Evolutionary conservation across 2,888 invertebrate genomes (phyloP), one percentile per base, ranked within the genome.

Genomic region (Morinoia aosen): DNA sequence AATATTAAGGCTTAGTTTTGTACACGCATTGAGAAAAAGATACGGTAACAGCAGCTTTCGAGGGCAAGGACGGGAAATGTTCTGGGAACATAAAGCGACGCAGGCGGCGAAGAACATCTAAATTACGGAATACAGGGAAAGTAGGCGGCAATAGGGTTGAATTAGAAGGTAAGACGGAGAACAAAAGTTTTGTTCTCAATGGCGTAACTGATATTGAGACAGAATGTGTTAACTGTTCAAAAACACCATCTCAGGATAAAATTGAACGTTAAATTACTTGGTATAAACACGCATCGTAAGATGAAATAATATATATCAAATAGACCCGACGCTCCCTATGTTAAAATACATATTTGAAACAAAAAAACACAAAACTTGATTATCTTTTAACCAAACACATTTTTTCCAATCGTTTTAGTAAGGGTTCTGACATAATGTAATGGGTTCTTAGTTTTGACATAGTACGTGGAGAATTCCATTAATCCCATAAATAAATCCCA

Each of bases 11-110:
- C 76, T 76, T 33, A 76, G 76, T 76, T 76, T 76, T 33, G 76
- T 76, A 76, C 76, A 76, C 25, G 76, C 76, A 76, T 76, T 76
- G 76, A 76, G 76, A 76, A 76, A 76, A 19, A 76, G 76, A 76
- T 76, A 33, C 25, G 10, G 76, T 76, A 76, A 76, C 25, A 3
- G 16, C 33, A 33, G 76, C 76, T 10, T 61, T 76, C 25, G 76
- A 76, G 33, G 76, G 76, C 25, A 2, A 19, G 76, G 33, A 33
- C 25, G 76, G 16, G 76, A 76, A 76, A 76, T 10, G 25, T 76
- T 76, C 33, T 76, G 76, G 25, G 25, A 33, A 33, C 76, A 76
- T 25, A 25, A 76, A 76, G 76, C 76, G 76, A 76, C 25, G 76
- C 76, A 25, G 25, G 76, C 76, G 19, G 7, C 2, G 25, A 76